Evolutionary conservation across 2,113 vertebrate species (phyloP).

Genomic region (Polypterus senegalus): DNA sequence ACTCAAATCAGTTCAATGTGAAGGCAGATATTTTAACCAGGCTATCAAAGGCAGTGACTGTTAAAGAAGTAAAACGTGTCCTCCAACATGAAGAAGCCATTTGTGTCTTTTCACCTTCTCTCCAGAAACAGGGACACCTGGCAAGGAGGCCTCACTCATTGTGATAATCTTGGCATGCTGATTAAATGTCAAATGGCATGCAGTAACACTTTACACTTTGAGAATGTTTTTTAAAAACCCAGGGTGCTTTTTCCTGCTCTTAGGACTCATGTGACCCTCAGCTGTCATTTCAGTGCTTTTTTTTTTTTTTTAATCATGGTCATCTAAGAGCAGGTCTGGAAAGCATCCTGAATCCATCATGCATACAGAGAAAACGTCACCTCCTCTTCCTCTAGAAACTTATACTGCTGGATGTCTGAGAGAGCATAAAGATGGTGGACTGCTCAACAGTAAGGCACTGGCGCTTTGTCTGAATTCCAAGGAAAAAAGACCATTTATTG

Average conservation of each 20-base stretch:
- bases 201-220: neutral
- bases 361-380: slow-evolving; percentile 72
- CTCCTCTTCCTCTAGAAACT: slow-evolving; percentile 88
- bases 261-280: neutral
- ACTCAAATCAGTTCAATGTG: too few relatives aligned
- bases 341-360: slow-evolving; percentile 23
- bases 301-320: neutral
- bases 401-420: slow-evolving; percentile 95
- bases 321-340: neutral
- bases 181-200: neutral
- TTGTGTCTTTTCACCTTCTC: too few relatives aligned
- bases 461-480: slow-evolving; percentile 70
- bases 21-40: too few relatives aligned
- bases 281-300: neutral
- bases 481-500: slow-evolving; percentile 24
- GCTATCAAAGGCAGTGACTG: too few relatives aligned
- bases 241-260: neutral
- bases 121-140: too few relatives aligned
- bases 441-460: slow-evolving; percentile 89
- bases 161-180: neutral
- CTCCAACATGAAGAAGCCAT: too few relatives aligned
- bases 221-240: neutral
- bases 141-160: neutral
- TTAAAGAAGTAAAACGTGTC: too few relatives aligned
- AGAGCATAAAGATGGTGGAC: slow-evolving; percentile 99